phyloP scores from a whole-genome alignment of 2,888 invertebrate species.

The Cataglyphis livida region DNA sequence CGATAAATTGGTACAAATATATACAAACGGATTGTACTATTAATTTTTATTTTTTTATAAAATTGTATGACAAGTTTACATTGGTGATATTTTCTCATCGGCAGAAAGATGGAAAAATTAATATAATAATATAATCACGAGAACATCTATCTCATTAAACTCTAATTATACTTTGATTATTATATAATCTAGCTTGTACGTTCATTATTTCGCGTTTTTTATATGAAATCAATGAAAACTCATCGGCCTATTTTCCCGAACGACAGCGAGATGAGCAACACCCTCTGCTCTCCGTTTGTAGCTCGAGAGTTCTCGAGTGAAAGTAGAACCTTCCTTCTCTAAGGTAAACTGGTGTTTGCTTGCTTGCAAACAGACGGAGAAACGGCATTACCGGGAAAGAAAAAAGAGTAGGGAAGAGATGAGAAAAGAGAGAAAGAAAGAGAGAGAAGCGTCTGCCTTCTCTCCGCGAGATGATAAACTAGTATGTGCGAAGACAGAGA shows the following conservation, averaged over 20 bases:
- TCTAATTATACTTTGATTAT: neutral
- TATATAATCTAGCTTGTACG: conserved; percentile 35
- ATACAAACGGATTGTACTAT: no score
- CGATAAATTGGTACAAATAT: no score
- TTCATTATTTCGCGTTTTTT: conserved; percentile 28
- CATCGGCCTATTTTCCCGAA: conserved; percentile 46
- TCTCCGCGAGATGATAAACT: conserved; percentile 39
- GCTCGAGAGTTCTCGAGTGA: conserved; percentile 54
- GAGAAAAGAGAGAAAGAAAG: conserved; percentile 7
- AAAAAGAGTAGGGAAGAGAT: conserved; percentile 40
- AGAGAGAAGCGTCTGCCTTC: conserved; percentile 32
- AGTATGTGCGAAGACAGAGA: conserved; percentile 32
- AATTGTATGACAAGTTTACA: neutral
- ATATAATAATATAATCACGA: neutral
- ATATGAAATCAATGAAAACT: conserved; percentile 60
- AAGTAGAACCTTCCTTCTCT: conserved; percentile 58
- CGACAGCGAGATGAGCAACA: conserved; percentile 41
- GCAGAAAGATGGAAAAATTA: neutral
- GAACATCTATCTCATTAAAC: neutral
- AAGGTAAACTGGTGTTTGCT: conserved; percentile 52
- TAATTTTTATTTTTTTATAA: no score
- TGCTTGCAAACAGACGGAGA: conserved; percentile 48
- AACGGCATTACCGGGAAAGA: conserved; percentile 47
- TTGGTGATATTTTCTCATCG: no score
- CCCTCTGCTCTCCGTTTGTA: conserved; percentile 38